Percentiles rank a stretch among this genome's conserved stretches.
Conservation (phyloP, 2,888 invertebrate species). For the Aphrophora alni region DNA sequence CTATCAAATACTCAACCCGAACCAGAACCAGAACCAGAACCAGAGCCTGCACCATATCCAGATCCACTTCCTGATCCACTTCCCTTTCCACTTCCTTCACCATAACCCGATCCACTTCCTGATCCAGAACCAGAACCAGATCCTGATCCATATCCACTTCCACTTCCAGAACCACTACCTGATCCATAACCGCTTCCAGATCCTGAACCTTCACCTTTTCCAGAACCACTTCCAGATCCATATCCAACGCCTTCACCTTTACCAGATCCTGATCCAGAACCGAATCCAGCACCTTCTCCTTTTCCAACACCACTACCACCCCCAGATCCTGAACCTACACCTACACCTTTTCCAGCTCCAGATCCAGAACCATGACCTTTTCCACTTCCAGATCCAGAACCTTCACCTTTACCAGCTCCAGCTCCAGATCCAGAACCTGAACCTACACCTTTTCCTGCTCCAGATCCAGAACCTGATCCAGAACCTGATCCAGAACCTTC, state of each 20-base stretch:
- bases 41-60: neutral
- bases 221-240: neutral
- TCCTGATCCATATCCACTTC: neutral
- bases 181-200: neutral
- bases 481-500: neutral
- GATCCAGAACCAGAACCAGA: neutral
- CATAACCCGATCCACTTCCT: neutral
- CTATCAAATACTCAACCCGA: too few species aligned
- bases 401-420: neutral
- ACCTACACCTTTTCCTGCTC: neutral
- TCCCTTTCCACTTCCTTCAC: neutral
- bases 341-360: neutral
- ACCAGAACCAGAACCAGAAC: neutral
- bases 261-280: neutral
- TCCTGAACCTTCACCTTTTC: neutral
- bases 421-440: neutral
- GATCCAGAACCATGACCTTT: neutral
- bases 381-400: neutral
- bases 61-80: neutral
- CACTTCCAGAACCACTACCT: neutral
- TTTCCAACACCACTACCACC: neutral
- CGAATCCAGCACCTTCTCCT: neutral
- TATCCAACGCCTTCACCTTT: neutral
- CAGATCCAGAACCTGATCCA: neutral
- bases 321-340: neutral